Conservation (phyloP, 2,113 vertebrate species). For the Herpetotheres cachinnans region DNA sequence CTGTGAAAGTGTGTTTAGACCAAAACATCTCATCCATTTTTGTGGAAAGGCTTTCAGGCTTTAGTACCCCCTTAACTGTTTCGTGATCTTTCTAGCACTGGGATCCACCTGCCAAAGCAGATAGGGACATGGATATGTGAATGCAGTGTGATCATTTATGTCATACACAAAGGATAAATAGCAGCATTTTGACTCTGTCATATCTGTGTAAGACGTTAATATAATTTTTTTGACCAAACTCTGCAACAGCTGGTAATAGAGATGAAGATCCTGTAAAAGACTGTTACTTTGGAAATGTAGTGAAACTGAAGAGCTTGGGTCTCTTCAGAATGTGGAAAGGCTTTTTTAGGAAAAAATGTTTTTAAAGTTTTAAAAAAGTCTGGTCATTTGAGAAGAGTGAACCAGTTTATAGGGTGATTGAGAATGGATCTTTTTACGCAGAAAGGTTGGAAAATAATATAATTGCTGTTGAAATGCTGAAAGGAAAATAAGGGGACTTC, state of each 20-base stretch:
- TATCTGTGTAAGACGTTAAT: not conserved
- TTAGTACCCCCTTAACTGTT: not conserved
- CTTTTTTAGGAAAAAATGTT: not conserved
- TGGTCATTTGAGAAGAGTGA: not conserved
- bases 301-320: not conserved
- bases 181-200: not conserved
- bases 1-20: not conserved
- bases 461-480: not conserved
- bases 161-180: not conserved
- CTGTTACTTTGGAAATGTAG: not conserved
- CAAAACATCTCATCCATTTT: not conserved
- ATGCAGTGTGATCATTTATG: not conserved
- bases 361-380: not conserved
- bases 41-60: not conserved
- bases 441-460: not conserved
- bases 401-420: not conserved
- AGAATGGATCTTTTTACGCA: not conserved
- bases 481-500: not conserved
- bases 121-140: accelerated
- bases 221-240: not conserved
- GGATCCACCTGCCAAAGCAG: not conserved
- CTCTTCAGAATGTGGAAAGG: not conserved
- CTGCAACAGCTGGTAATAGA: not conserved
- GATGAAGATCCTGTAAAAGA: not conserved
- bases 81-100: not conserved